These are phyloP conservation scores for Heterocephalus glaber DNA, from an alignment of 2,113 vertebrate genomes.

Conservation along the genomic window DNA sequence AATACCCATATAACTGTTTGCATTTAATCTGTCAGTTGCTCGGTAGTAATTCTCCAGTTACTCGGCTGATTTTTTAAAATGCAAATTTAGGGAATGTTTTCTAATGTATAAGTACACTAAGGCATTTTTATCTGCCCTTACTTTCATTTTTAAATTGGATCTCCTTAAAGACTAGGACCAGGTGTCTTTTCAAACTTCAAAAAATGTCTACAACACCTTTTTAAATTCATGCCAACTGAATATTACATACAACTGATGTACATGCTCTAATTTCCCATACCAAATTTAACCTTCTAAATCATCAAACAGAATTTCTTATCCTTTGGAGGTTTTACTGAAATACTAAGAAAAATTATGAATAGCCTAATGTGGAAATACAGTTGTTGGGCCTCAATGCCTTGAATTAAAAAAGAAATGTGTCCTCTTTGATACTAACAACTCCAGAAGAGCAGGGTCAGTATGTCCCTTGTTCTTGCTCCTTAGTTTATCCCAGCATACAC, in stretches of 20 bases:
- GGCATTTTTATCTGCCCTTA: not conserved
- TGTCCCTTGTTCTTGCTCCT: not conserved
- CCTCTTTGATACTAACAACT: not conserved
- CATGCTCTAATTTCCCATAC: not conserved
- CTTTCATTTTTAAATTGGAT: conserved; percentile 26
- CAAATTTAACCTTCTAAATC: not conserved
- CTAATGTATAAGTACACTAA: not conserved
- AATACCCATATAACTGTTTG: not conserved
- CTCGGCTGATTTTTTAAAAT: not conserved
- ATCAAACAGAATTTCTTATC: conserved; percentile 9
- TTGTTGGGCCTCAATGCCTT: not conserved
- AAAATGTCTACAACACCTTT: not conserved
- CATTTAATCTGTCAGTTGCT: not conserved
- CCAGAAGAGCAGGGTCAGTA: not conserved
- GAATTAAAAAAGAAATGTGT: not conserved
- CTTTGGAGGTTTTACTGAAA: not conserved
- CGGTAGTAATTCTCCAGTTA: not conserved
- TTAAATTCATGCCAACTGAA: not conserved
- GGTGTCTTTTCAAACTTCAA: not conserved
- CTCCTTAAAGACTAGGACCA: not conserved
- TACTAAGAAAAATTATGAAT: not conserved
- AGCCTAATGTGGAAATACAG: not conserved
- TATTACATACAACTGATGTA: not conserved
- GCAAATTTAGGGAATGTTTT: not conserved
- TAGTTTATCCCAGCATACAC: not conserved